A percentile compares a stretch with the other conserved stretches of the same genome.
phyloP scores from a whole-genome alignment of 2,113 vertebrate genomes.

The Panthera leo region DNA sequence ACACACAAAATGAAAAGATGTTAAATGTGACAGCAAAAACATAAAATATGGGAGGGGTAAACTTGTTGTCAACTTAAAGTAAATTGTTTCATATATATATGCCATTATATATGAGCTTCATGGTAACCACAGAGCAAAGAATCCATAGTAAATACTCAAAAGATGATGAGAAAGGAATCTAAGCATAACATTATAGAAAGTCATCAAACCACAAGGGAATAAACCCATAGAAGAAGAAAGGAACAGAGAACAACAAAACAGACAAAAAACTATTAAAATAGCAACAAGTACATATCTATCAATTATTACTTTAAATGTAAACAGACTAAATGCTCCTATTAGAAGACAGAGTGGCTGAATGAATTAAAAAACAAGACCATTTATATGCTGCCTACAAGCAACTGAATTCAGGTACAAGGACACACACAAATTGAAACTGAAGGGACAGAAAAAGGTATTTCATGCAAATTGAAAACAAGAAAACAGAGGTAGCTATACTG shows the following conservation, averaged over 20 bases:
- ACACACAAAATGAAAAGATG: too few species aligned
- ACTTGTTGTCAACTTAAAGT: background rate
- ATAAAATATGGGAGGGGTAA: background rate
- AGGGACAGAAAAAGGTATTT: background rate
- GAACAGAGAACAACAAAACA: background rate
- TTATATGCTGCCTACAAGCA: background rate
- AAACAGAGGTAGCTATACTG: background rate
- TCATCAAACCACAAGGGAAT: background rate
- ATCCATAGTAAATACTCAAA: background rate
- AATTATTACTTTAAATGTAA: background rate
- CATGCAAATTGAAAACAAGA: background rate
- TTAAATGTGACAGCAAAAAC: too few species aligned
- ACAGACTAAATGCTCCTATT: background rate
- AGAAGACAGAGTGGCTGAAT: background rate
- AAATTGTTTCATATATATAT: background rate
- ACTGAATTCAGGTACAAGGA: background rate
- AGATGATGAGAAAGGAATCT: background rate
- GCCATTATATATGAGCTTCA: background rate
- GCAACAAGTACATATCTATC: background rate
- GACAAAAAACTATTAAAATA: background rate
- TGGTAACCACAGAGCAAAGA: background rate
- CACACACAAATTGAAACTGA: background rate
- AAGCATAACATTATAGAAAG: background rate
- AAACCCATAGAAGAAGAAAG: background rate
- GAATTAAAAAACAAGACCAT: background rate